phyloP scores from a whole-genome alignment of 2,113 vertebrate genomes.

The Amphiprion ocellaris region DNA sequence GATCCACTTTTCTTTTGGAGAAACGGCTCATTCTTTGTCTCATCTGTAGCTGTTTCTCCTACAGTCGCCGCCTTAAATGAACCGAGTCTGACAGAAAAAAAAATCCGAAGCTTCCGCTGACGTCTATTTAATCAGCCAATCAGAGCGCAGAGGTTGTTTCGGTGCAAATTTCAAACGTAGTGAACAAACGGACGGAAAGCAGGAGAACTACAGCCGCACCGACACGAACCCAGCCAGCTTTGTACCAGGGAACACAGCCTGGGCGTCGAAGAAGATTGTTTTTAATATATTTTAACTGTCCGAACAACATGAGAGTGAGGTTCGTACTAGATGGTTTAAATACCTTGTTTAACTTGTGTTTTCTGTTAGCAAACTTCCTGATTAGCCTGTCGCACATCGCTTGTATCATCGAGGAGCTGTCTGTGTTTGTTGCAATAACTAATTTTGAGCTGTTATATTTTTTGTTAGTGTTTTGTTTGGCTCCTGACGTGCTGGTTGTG shows the following conservation, averaged over 20 bases:
- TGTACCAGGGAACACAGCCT: neutral
- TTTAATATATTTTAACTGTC: neutral
- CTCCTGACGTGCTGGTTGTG: no score
- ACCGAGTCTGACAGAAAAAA: no score
- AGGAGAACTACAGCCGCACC: neutral
- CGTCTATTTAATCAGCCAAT: slow-evolving; percentile 61
- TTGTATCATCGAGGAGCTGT: neutral
- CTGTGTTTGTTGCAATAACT: neutral
- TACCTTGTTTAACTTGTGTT: neutral
- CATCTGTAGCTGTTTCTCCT: no score
- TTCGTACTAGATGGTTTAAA: slow-evolving; percentile 33
- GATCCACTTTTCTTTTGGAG: no score
- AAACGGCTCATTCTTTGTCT: no score
- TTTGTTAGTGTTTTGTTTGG: neutral
- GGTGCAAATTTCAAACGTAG: slow-evolving; percentile 70
- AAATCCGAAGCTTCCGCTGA: neutral
- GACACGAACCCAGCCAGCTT: neutral
- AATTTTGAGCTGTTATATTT: neutral
- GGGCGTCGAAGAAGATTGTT: neutral
- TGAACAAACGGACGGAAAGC: slow-evolving; percentile 18
- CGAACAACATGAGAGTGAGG: slow-evolving; percentile 78
- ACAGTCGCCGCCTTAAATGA: no score
- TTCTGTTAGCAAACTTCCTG: neutral
- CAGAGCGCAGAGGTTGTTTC: slow-evolving; percentile 37
- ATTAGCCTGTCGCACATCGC: slow-evolving; percentile 17